Base-by-base conservation (phyloP, 64 coral and sea anemone genomes). In the Actinia equina region DNA sequence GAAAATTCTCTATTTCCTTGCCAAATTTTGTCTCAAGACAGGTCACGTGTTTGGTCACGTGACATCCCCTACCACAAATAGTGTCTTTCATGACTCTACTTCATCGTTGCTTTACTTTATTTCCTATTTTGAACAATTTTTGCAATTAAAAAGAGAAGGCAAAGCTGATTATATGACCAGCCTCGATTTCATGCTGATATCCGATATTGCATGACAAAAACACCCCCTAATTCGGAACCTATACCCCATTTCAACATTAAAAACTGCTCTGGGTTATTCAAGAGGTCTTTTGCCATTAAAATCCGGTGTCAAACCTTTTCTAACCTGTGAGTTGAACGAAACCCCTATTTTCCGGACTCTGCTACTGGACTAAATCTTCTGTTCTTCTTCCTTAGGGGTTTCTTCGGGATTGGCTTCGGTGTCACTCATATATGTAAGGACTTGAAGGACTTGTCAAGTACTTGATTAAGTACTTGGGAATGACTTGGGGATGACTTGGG, bases 291-390 rank as follows among this genome's bases (percentile, higher is more conserved):
- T 59, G 37, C 84, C 69, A 30, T 44, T 44, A 62, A 86, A 86
- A 86, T 86, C 59, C 59, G 44, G 30, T 70, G 84, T 86, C 84
- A 86, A 86, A 67, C 84, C 59, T 86, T 86, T 86, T 86, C 58
- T 86, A 6, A 18, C 84, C 43, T 17, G 27, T 62, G 84, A 59
- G 58, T 86, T 86, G 84, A 86, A 86, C 27, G 84, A 43, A 70
- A 65, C 84, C 84, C 27, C n/a, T 59, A 86, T 86, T 86, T 86
- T 86, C 84, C 26, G 26, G 84, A 44, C 59, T 65, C 84, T 86
- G 56, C 53, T 88, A 64, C 71, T 61, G 63, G 63, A 67, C 20
- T 67, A 67, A 49, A n/a, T n/a, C n/a, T n/a, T n/a, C n/a, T n/a
- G n/a, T n/a, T n/a, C n/a, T n/a, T n/a, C n/a, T n/a, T n/a, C n/a